Evolutionary conservation across 2,113 vertebrate genomes (phyloP), one percentile per base, ranked within the genome.

Genomic region (Pantherophis guttatus): DNA sequence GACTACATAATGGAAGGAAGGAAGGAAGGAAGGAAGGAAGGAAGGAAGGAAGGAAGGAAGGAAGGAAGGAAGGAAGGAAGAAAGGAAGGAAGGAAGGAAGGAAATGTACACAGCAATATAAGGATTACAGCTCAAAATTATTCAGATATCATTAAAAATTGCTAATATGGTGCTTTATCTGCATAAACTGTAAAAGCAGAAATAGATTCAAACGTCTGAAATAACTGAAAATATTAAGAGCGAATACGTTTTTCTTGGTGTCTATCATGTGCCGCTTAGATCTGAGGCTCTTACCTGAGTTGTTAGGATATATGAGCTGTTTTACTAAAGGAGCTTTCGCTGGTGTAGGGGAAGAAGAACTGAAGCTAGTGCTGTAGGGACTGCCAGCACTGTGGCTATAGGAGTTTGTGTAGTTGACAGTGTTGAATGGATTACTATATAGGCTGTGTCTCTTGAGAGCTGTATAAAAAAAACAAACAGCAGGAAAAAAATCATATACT

Each of bases 291-390:
- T 86, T 96, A 99, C 99, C 98, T 98, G 98, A 97, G 96, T 98
- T 98, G 94, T 98, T 98, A 94, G 98, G 98, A 97, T 99, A 98
- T 94, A 99, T 97, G 24, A 99, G 98, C 96, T 99, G 99, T 97
- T 99, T 98, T 93, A 98, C 98, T 53, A 98, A 96, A 95, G 99
- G 98, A 97, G 98, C 98, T 97, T 98, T 98, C 95, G 98, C 97
- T 85, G 98, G 99, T 90, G 99, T 99, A 92, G 99, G 99, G 92
- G 98, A 99, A 55, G 99, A 99, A 91, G 99, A 99, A 96, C 98
- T 99, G 96, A 99, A 99, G 95, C 98, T 99, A 92, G 99, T 99
- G 97, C 98, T 99, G 94, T 99, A 99, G 3, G 99, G 99, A 89
- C 99, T 99, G 91, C 98, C 98, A 12, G 99, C 96, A 94, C 98